Base-by-base conservation (phyloP, 2,888 invertebrate species). In the Morinoia aosen region DNA sequence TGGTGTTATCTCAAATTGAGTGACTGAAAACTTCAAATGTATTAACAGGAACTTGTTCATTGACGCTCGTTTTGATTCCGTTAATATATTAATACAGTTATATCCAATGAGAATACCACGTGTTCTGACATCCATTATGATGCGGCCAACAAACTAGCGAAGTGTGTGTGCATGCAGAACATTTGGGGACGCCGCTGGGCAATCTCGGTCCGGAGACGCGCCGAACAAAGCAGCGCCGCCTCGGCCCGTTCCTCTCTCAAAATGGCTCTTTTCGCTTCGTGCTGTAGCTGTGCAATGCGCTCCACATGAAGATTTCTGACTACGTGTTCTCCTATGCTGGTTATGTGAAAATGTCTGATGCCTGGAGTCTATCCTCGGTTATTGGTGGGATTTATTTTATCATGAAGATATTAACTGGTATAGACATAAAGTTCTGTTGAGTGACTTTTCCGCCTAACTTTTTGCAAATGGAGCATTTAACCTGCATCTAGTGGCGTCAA, bases 151-250 rank as follows among this genome's bases (percentile, higher is more conserved):
- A 40, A 90, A 3, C 14, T 11, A 90, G 90, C 90, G 90, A 90
- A 90, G 40, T 90, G 90, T 5, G 12, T 33, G 88, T 90, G 40
- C 2, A 14, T 39, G 39, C 90, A 48, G 19, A 14, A 14, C 40
- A 90, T 90, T 90, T 2, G 48, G 40, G 12, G 90, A 90, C 90
- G 90, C 39, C 90, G 90, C 48, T 19, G 40, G 14, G 90, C 48
- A 90, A 90, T 90, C 90, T 39, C 90, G 90, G 90, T 39, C 90
- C 90, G 90, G 90, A 90, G 90, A 39, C 90, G 90, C 90, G 19
- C 76, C 76, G 39, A 90, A 90, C 90, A 90, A 90, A 90, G 90
- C 90, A 14, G 48, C 90, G 90, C 76, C 25, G 90, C 90, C 40
- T 39, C 40, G 90, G 40, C 40, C 39, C 90, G 40, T 40, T 48